These are phyloP conservation scores for Anastrepha ludens DNA, from an alignment of 1,140 invertebrate genomes.

Conservation along the genomic window DNA sequence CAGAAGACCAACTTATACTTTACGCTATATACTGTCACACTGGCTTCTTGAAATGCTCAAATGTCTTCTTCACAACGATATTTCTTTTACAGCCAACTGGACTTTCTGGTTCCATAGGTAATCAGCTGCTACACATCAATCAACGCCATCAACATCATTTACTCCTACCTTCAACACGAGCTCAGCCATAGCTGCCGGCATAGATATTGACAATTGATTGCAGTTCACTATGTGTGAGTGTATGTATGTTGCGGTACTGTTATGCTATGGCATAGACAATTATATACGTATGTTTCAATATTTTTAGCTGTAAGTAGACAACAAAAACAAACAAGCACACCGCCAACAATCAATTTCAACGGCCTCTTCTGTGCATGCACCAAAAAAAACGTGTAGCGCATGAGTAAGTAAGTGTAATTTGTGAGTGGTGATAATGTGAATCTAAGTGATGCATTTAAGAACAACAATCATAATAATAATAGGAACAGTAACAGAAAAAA, in stretches of 20 bases:
- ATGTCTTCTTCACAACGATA: no score
- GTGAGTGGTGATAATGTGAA: conserved; percentile 18
- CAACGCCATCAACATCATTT: neutral
- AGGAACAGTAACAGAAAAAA: neutral
- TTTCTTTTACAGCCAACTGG: neutral
- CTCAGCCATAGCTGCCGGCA: neutral
- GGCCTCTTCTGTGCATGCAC: neutral
- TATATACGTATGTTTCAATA: neutral
- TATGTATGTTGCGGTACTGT: conserved; percentile 16
- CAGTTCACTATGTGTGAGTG: neutral
- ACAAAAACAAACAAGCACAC: no score
- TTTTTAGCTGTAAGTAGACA: neutral
- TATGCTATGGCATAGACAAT: neutral
- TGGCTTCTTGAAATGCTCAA: no score
- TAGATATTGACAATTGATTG: conserved; percentile 23
- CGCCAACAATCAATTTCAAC: neutral
- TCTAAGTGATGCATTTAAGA: conserved; percentile 17
- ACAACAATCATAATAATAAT: conserved; percentile 21
- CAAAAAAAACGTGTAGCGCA: neutral
- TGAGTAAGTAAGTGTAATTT: neutral
- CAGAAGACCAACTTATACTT: no score
- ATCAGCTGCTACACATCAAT: conserved; percentile 24
- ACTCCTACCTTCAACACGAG: neutral
- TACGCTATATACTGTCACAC: no score
- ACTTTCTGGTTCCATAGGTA: conserved; percentile 10